phyloP scores from a whole-genome alignment of 2,797 vertebrate species.

The Sus cebifrons region DNA sequence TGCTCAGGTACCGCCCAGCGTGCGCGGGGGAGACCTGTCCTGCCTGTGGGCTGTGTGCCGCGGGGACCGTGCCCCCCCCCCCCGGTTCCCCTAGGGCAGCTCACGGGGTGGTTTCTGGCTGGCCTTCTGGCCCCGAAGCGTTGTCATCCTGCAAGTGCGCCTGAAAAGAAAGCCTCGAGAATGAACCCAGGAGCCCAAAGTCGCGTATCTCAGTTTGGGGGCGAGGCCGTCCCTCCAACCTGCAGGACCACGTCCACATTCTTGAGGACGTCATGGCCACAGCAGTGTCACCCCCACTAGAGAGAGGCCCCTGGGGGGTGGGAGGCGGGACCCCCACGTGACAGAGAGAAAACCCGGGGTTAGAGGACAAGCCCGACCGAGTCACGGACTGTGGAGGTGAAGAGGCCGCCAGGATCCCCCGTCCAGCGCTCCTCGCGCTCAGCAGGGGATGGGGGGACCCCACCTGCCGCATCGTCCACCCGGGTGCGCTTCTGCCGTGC shows the following conservation, averaged over 20 bases:
- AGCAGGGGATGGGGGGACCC: no score
- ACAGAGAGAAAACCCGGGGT: background rate
- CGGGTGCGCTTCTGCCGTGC: background rate
- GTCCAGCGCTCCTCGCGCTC: no score
- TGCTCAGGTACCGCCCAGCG: constrained; percentile 94
- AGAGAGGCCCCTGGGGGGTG: no score
- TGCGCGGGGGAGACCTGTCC: no score
- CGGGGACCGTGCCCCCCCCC: no score
- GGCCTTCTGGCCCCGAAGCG: background rate
- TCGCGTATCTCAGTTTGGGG: background rate
- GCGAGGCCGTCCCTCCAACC: accelerated
- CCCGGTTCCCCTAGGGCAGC: no score
- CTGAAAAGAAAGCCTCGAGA: background rate
- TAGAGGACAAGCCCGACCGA: background rate
- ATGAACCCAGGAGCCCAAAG: background rate
- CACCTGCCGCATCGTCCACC: no score
- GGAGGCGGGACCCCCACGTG: background rate
- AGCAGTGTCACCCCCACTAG: no score
- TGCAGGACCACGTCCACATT: background rate
- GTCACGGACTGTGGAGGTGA: accelerated
- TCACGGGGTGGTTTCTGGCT: no score
- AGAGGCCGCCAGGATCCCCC: accelerated
- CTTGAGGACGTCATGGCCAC: background rate
- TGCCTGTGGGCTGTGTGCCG: no score
- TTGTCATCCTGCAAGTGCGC: background rate